Base-by-base conservation (phyloP, 2,113 vertebrate species). In the Callopanchax toddi region DNA sequence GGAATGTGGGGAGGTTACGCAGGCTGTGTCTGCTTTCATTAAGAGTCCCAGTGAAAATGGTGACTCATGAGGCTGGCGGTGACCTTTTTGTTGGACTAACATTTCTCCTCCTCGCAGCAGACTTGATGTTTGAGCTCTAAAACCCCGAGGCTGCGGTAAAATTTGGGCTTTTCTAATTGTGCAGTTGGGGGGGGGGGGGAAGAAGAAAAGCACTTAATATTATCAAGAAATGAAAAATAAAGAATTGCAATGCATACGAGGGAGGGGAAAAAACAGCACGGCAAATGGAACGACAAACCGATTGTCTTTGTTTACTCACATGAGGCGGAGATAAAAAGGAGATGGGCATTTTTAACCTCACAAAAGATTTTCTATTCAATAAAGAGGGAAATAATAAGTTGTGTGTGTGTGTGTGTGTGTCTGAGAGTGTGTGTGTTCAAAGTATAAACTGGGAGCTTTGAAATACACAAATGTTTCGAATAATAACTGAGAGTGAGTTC, bases 401-500 rank as follows among this genome's bases (percentile, higher is more conserved):
- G 76, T 79, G 42, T 44, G 42, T 11, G 39, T 40, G 39, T 16
- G 39, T 40, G 39, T 40, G 39, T 40, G 39, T 40, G 39, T 40
- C 13, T 40, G 39, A 16, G 37, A 18, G 40, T n/a, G 40, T 43
- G 40, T 20, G 71, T 82, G 44, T 79, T 86, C 71, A 75, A 81
- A 87, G 78, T 74, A 73, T 79, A 63, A 75, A 77, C 69, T 56
- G 76, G 74, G 70, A 67, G 63, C 78, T 88, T 55, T 69, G 82
- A 84, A 87, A 84, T 70, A 61, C 82, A 85, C 71, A 74, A 83
- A 80, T 84, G 71, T 83, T 87, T 85, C 84, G 71, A 74, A 86
- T 82, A 77, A 87, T 89, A 90, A 89, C 87, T 84, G 87, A 86
- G 78, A 88, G 83, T 42, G 85, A 89, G 83, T 87, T 91, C 86